Percentiles rank a stretch among this genome's conserved stretches.
These are phyloP conservation scores for Chrysina gloriosa DNA, from an alignment of 2,888 invertebrate genomes.

Conservation along the genomic window DNA sequence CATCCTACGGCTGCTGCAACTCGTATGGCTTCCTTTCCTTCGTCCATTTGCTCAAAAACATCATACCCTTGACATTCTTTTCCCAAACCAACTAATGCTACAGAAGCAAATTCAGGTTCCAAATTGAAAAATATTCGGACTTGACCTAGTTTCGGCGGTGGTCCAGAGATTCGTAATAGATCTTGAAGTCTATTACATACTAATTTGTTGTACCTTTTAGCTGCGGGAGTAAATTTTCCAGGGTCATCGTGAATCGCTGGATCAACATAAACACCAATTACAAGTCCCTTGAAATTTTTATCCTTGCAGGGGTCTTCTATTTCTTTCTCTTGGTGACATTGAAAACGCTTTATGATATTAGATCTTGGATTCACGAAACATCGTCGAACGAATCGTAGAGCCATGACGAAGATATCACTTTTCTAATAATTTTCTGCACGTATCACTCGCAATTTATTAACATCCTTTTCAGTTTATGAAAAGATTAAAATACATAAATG, in stretches of 20 bases:
- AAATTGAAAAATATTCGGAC: constrained; percentile 74
- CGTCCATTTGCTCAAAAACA: constrained; percentile 77
- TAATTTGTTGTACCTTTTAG: constrained; percentile 70
- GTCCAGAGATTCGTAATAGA: constrained; percentile 63
- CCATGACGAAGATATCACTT: constrained; percentile 29
- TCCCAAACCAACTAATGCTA: constrained; percentile 82
- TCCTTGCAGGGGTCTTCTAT: constrained; percentile 54
- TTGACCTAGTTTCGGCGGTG: constrained; percentile 68
- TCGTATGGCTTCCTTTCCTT: constrained; percentile 79
- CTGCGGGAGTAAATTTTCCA: constrained; percentile 73
- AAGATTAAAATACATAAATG: constrained; percentile 34
- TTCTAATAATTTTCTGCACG: constrained; percentile 29
- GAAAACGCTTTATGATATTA: constrained; percentile 38
- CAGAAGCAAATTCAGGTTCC: constrained; percentile 72
- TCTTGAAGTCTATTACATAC: constrained; percentile 70
- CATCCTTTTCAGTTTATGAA: constrained; percentile 33
- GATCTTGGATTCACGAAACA: constrained; percentile 23
- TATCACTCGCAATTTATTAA: constrained; percentile 41
- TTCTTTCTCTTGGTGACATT: constrained; percentile 28
- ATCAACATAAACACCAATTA: constrained; percentile 74
- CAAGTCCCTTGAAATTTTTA: constrained; percentile 66
- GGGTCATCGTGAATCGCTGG: constrained; percentile 67
- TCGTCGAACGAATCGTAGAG: constrained; percentile 35
- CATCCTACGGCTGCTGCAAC: constrained; percentile 75
- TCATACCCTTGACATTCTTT: constrained; percentile 75